Base-by-base conservation (phyloP, 2,113 vertebrate species). In the Cervus canadensis region DNA sequence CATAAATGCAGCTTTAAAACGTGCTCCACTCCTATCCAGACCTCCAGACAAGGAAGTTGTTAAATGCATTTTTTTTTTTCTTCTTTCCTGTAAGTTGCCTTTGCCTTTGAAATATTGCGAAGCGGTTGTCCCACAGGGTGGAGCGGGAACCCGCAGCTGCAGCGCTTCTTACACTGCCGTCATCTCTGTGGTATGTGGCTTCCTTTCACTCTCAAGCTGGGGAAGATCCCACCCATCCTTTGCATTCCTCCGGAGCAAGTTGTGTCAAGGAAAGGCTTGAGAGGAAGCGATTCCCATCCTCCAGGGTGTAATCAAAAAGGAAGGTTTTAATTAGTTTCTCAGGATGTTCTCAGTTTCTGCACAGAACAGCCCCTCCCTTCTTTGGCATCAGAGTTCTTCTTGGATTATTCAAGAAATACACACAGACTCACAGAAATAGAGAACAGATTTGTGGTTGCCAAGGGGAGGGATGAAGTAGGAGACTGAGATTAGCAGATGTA, bases 161-260 rank as follows among this genome's bases (percentile, higher is more conserved):
- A 97, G 87, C 86, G 48, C 7, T 43, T 91, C 87, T 95, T 45
- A 96, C 94, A 7, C 71, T 7, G 85, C 60, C 57, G 96, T 99
- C 98, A 99, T 98, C 97, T 97, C 86, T 98, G 98, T 98, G 99
- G 99, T 98, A 99, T 99, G 99, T 86, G 92, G 97, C 97, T 99
- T 99, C 99, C 98, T 99, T 98, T 99, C 98, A 96, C 98, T 98
- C 97, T 98, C 97, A 82, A 52, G 90, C 93, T 67, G 97, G 98
- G 98, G 98, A 99, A 98, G 99, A 98, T 98, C 99, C 98, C 99
- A 98, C 99, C 99, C 98, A 98, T 97, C 90, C 98, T 98, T 98
- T 14, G 0, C 98, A 98, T 99, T 98, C 98, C 98, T 98, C 96
- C 94, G 30, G 84, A 45, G 98, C 98, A 99, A 98, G 99, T 98